Conservation (phyloP, 2,888 invertebrate genomes). For the Neelides folsomi region DNA sequence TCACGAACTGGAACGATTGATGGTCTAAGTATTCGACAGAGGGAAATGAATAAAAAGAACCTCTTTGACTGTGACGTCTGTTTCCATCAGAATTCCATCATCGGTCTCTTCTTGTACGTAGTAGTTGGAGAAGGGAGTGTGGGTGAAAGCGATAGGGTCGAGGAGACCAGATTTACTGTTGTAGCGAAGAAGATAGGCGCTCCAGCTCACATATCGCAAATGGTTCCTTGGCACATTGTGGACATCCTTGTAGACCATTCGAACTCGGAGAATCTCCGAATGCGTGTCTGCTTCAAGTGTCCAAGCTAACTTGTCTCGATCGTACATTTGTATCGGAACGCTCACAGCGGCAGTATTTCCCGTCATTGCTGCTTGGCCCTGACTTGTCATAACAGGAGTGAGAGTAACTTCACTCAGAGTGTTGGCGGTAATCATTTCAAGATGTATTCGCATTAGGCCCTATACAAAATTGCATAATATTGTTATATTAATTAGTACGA, state of each 20-base stretch:
- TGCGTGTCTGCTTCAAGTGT: slow-evolving; percentile 61
- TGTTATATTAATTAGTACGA: no score
- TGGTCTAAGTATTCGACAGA: neutral
- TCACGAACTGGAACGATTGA: no score
- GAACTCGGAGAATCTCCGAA: slow-evolving; percentile 58
- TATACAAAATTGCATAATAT: no score
- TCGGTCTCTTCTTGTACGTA: slow-evolving; percentile 65
- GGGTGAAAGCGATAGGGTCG: slow-evolving; percentile 54
- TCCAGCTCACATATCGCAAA: slow-evolving; percentile 56
- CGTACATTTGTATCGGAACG: slow-evolving; percentile 52
- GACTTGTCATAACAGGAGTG: slow-evolving; percentile 24
- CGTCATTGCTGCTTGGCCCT: no score
- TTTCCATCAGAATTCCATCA: slow-evolving; percentile 69
- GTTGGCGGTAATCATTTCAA: slow-evolving; percentile 61
- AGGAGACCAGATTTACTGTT: slow-evolving; percentile 46
- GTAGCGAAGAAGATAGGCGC: slow-evolving; percentile 51
- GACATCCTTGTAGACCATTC: slow-evolving; percentile 60
- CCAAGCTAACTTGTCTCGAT: slow-evolving; percentile 69
- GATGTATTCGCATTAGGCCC: slow-evolving; percentile 47
- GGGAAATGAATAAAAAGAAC: slow-evolving; percentile 36
- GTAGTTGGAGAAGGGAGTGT: slow-evolving; percentile 63
- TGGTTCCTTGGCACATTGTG: slow-evolving; percentile 67
- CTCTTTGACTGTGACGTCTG: slow-evolving; percentile 59
- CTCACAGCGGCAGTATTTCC: slow-evolving; percentile 7
- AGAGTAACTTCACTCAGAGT: slow-evolving; percentile 48